These are phyloP conservation scores for Corythornis cristatus DNA, from an alignment of 2,113 vertebrate species.

Conservation along the genomic window DNA sequence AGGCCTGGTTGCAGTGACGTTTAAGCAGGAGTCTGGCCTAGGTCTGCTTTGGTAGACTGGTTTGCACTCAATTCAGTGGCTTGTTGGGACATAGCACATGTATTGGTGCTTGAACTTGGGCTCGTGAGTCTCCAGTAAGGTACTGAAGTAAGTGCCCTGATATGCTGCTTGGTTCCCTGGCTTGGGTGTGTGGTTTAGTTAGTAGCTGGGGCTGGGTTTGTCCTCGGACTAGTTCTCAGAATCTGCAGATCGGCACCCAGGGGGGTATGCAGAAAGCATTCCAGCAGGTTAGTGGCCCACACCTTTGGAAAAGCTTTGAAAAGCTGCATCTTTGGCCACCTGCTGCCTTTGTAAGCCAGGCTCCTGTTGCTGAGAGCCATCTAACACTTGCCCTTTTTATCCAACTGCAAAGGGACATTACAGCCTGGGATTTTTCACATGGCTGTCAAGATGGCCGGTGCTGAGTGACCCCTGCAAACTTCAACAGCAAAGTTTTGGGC, in stretches of 20 bases:
- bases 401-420: background rate
- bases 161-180: background rate
- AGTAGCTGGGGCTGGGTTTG: background rate
- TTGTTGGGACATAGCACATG: background rate
- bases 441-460: background rate
- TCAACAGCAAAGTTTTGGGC: background rate
- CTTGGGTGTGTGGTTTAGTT: background rate
- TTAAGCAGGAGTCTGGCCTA: background rate
- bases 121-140: background rate
- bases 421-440: background rate
- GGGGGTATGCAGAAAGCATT: constrained; percentile 31
- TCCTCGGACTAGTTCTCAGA: constrained; percentile 33
- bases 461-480: background rate
- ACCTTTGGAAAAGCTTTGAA: constrained; percentile 36
- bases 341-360: constrained; percentile 31
- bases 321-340: constrained; percentile 34
- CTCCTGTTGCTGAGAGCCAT: background rate
- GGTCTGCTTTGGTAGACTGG: background rate
- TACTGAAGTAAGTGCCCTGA: background rate
- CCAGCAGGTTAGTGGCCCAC: constrained; percentile 33
- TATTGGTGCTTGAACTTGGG: background rate
- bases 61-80: background rate
- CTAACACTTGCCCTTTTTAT: constrained; percentile 34
- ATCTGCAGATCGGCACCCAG: constrained; percentile 12
- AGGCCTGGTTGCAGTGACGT: background rate